Base-by-base conservation (phyloP, 2,113 vertebrate species). In the Chloropsis cyanopogon region DNA sequence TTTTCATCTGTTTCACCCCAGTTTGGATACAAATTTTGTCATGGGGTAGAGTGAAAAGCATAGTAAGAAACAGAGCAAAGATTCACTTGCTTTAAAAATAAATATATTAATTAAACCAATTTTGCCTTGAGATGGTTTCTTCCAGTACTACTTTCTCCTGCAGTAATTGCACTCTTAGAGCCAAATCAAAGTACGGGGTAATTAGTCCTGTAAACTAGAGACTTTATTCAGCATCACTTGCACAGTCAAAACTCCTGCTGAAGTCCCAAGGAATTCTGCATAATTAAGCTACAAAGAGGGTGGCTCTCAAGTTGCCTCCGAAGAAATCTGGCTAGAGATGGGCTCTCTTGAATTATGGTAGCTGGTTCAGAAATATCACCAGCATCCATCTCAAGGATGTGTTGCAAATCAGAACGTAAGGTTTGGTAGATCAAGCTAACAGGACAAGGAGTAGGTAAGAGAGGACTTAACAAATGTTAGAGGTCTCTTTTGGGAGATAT, bases 91-190 rank as follows among this genome's bases (percentile, higher is more conserved):
- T 82, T 79, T 60, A 89, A 91, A 76, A 60, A 69, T 57, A 84
- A 68, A 79, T 21, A 41, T 75, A 84, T 95, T 92, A 94, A 88
- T 91, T 86, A 94, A 96, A 91, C 14, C 6, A 92, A 85, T 89
- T 91, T 91, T 84, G 68, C 89, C 89, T 85, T 89, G 37, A 91
- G 77, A 92, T 50, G 37, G 15, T 53, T 88, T 78, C 44, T 84
- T 92, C 25, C 33, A 84, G 20, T 76, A 47, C 47, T 41, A 59
- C 31, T 31, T 70, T 42, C 39, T 93, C 64, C 52, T 56, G 29
- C 13, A 60, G 22, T 71, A 93, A 76, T 53, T 71, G 37, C n/a
- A 73, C 39, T 39, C 9, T 64, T 80, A 77, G 24, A 81, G 29
- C 12, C 83, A 66, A 93, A 92, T 64, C 35, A 82, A 89, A 91